Conservation (phyloP, 1,140 invertebrate genomes). For the Drosophila triauraria region DNA sequence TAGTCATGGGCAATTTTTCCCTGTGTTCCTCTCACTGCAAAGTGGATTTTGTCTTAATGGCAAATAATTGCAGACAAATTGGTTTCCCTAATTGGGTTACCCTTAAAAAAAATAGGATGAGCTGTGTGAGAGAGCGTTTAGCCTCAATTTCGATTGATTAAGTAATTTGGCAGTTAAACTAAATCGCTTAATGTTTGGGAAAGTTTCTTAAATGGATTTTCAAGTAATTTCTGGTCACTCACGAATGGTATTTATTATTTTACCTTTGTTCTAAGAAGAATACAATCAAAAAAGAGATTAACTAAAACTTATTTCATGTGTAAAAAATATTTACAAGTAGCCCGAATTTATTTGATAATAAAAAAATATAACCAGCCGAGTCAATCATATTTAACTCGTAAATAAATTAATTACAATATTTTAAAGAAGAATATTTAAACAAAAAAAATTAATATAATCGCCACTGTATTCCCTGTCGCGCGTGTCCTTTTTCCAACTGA, state of each 20-base stretch:
- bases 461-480: slow-evolving; percentile 2
- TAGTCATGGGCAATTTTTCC: slow-evolving; percentile 23
- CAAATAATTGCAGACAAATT: slow-evolving; percentile 74
- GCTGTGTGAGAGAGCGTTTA: slow-evolving; percentile 9
- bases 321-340: not conserved
- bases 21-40: slow-evolving; percentile 2
- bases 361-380: too few relatives aligned
- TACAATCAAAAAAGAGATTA: not conserved
- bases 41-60: slow-evolving; percentile 52
- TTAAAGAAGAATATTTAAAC: not conserved
- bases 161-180: slow-evolving; percentile 2
- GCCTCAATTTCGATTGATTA: slow-evolving; percentile 8
- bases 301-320: not conserved
- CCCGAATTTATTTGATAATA: not conserved
- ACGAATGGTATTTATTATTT: not conserved
- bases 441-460: too few relatives aligned
- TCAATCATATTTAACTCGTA: not conserved
- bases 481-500: slow-evolving; percentile 31
- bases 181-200: not conserved
- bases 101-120: slow-evolving; percentile 2
- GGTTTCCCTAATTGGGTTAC: slow-evolving; percentile 55
- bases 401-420: not conserved
- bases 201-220: not conserved
- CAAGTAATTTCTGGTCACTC: not conserved
- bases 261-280: not conserved